These are phyloP conservation scores for Onychostoma macrolepis DNA, from an alignment of 2,113 vertebrate species.

Conservation along the genomic window DNA sequence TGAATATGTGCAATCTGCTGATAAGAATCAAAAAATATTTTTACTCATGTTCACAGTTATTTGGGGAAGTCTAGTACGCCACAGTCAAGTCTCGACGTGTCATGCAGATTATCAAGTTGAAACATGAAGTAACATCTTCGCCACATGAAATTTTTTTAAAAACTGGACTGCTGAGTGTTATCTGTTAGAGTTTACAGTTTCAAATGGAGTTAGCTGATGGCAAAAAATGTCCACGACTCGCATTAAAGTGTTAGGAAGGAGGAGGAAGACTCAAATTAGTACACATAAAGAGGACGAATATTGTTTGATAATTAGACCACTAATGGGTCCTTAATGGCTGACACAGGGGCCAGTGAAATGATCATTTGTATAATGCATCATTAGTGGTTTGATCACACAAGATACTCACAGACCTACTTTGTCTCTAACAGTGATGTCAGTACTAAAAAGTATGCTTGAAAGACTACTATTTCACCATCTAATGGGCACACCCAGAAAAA, in stretches of 20 bases:
- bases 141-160: neutral
- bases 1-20: neutral
- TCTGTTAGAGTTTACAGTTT: neutral
- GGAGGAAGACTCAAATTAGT: neutral
- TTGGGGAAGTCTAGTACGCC: neutral
- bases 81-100: neutral
- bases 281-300: neutral
- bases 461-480: neutral
- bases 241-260: neutral
- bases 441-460: neutral
- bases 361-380: neutral
- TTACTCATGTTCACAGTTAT: neutral
- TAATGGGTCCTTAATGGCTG: constrained; percentile 4
- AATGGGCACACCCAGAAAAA: neutral
- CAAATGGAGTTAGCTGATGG: neutral
- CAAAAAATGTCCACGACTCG: neutral
- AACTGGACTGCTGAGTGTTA: neutral
- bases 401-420: neutral
- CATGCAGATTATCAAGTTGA: neutral
- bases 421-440: constrained; percentile 1
- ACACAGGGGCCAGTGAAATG: neutral
- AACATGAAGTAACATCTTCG: neutral
- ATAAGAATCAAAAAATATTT: neutral
- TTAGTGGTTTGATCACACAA: neutral
- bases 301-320: neutral